Percentiles rank a stretch among this genome's conserved stretches.
These are phyloP conservation scores for Steatornis caripensis DNA, from an alignment of 2,113 vertebrate species.

Conservation along the genomic window DNA sequence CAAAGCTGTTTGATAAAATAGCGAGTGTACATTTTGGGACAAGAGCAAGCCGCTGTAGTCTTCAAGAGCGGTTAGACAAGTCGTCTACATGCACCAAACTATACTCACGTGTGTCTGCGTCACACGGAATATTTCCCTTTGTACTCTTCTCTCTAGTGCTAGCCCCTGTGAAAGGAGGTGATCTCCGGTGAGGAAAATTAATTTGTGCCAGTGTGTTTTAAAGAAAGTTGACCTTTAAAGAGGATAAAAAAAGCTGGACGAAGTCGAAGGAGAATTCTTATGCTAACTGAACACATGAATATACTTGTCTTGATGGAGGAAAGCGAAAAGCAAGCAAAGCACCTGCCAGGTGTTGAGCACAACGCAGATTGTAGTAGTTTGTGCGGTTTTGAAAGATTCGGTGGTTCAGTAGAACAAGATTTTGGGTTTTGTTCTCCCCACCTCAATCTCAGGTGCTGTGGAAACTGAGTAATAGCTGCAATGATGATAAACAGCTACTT, in stretches of 20 bases:
- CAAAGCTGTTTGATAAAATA: not conserved
- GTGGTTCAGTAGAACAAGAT: not conserved
- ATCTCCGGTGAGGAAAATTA: not conserved
- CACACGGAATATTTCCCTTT: not conserved
- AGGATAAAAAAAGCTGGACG: not conserved
- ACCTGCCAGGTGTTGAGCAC: not conserved
- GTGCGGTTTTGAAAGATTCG: not conserved
- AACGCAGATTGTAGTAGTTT: not conserved
- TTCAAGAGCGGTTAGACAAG: not conserved
- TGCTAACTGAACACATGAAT: not conserved
- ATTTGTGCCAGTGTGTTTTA: not conserved
- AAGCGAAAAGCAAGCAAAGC: not conserved
- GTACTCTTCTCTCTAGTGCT: not conserved
- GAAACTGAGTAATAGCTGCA: not conserved
- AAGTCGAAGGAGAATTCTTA: not conserved
- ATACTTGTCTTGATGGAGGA: not conserved
- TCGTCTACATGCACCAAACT: not conserved
- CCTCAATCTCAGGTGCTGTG: not conserved
- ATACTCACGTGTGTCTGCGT: not conserved
- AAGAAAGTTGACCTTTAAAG: constrained; percentile 16
- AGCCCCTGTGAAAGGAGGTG: not conserved
- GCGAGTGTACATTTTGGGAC: not conserved
- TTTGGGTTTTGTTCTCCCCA: not conserved
- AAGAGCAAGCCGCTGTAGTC: not conserved
- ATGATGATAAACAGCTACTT: not conserved